Conservation (phyloP, 2,888 invertebrate genomes). For the Netelia melanura region DNA sequence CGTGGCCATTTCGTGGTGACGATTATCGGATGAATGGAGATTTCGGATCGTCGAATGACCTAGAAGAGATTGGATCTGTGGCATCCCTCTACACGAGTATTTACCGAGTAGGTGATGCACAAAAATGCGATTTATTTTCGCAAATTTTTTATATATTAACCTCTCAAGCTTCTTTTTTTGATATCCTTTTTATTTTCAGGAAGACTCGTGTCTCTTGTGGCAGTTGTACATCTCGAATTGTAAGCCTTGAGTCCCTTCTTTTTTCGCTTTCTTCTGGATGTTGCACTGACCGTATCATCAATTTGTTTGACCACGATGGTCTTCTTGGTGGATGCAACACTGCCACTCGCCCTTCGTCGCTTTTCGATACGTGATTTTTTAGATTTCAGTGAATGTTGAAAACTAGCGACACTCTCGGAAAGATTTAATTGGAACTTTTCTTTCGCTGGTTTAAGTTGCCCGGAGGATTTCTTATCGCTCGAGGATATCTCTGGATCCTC, state of each 20-base stretch:
- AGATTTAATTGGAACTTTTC: slow-evolving; percentile 68
- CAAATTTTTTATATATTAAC: slow-evolving; percentile 16
- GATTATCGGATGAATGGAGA: slow-evolving; percentile 40
- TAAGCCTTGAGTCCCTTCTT: slow-evolving; percentile 73
- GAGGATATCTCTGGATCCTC: slow-evolving; percentile 19
- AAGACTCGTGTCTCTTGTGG: slow-evolving; percentile 74
- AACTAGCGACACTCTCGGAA: slow-evolving; percentile 55
- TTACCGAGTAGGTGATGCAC: neutral
- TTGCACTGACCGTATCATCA: slow-evolving; percentile 66
- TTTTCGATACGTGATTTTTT: slow-evolving; percentile 62
- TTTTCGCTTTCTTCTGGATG: slow-evolving; percentile 74
- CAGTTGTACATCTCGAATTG: slow-evolving; percentile 78
- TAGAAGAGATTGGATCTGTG: slow-evolving; percentile 7
- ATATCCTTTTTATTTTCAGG: slow-evolving; percentile 56
- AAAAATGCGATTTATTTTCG: too few relatives aligned
- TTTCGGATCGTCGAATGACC: slow-evolving; percentile 54
- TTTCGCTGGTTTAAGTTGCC: slow-evolving; percentile 38
- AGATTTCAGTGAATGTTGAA: slow-evolving; percentile 32
- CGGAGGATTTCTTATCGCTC: slow-evolving; percentile 17
- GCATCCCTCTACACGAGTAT: neutral
- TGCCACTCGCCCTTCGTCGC: slow-evolving; percentile 61
- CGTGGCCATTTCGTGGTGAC: slow-evolving; percentile 27
- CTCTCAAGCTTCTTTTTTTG: slow-evolving; percentile 58
- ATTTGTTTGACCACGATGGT: slow-evolving; percentile 67
- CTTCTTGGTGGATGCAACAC: slow-evolving; percentile 54